phyloP scores from a whole-genome alignment of 2,113 vertebrate genomes.

The Ochotona curzoniae region DNA sequence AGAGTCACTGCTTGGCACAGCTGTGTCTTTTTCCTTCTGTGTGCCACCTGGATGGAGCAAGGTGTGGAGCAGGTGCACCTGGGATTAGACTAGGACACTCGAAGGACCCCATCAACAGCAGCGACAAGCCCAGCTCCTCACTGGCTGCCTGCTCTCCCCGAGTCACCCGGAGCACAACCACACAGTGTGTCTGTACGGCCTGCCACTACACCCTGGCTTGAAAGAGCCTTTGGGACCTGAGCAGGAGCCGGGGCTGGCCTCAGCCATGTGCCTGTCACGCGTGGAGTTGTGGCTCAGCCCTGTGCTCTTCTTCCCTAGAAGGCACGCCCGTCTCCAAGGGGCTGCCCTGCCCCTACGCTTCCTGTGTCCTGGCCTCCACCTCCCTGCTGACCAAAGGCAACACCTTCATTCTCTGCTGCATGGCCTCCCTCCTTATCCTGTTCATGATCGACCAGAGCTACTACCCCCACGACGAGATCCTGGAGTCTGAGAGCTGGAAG shows the following conservation, averaged over 20 bases:
- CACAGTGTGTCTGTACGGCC: not conserved
- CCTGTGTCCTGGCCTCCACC: conserved; percentile 90
- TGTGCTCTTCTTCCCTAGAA: conserved; percentile 62
- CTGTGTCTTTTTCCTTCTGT: not conserved
- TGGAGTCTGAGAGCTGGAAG: conserved; percentile 97
- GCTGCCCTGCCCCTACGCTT: conserved; percentile 93
- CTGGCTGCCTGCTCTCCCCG: not conserved
- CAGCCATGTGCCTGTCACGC: no score
- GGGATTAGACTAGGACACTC: not conserved
- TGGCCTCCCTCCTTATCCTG: conserved; percentile 90
- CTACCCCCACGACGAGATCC: conserved; percentile 94
- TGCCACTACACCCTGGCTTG: not conserved
- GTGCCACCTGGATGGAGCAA: not conserved
- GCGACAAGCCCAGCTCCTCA: not conserved
- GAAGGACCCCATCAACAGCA: not conserved
- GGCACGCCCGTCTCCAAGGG: conserved; percentile 92
- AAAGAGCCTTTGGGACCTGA: not conserved
- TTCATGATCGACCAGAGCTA: conserved; percentile 93
- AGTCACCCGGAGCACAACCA: not conserved
- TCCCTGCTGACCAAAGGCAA: conserved; percentile 90
- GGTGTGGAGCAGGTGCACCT: not conserved
- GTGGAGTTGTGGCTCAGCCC: not conserved
- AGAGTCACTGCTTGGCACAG: not conserved
- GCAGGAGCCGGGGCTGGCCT: not conserved
- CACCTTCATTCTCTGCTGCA: conserved; percentile 84